phyloP scores from a whole-genome alignment of 2,888 invertebrate genomes.

The Pediacus dermestoides region DNA sequence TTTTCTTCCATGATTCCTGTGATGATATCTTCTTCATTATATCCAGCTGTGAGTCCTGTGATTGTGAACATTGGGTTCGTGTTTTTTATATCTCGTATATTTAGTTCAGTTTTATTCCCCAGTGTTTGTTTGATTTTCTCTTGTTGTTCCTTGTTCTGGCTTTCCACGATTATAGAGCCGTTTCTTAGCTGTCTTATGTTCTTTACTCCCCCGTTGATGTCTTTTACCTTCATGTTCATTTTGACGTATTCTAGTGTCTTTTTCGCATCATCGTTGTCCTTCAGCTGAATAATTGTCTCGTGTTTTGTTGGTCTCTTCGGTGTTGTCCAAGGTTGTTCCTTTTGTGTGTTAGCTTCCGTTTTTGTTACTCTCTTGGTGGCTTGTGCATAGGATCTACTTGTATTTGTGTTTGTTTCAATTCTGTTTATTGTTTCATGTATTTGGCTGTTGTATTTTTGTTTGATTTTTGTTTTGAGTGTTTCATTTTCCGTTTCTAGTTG shows the following conservation, averaged over 20 bases:
- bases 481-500: too few relatives aligned
- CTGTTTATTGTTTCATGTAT: too few relatives aligned
- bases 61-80: too few relatives aligned
- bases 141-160: constrained; percentile 8
- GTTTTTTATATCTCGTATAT: constrained; percentile 6
- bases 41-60: constrained; percentile 9
- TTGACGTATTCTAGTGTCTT: constrained; percentile 6
- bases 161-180: constrained; percentile 8
- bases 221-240: constrained; percentile 3
- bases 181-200: constrained; percentile 6
- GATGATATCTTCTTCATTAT: constrained; percentile 5
- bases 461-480: too few relatives aligned
- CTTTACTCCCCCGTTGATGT: constrained; percentile 7
- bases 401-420: too few relatives aligned
- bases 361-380: too few relatives aligned
- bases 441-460: too few relatives aligned
- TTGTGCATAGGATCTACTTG: too few relatives aligned
- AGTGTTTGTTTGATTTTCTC: constrained; percentile 9
- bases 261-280: constrained; percentile 6
- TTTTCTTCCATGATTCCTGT: constrained; percentile 9
- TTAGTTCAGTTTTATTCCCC: neutral
- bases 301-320: too few relatives aligned
- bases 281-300: too few relatives aligned
- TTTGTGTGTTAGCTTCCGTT: too few relatives aligned
- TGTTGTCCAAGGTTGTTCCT: too few relatives aligned